phyloP scores from a whole-genome alignment of 2,888 invertebrate genomes.

The Heteropelma amictum region DNA sequence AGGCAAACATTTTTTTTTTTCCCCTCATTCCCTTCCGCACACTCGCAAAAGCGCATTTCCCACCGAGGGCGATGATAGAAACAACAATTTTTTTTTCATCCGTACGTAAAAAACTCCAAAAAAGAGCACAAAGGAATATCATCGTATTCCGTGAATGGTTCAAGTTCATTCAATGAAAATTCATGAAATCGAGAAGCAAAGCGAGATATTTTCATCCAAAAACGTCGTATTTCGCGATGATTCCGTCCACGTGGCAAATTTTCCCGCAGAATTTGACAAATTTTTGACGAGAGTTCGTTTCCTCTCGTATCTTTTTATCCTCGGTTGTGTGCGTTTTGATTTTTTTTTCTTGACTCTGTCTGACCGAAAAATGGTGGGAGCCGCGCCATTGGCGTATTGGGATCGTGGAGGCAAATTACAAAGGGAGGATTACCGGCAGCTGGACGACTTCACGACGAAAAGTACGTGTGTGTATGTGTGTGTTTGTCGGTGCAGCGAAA shows the following conservation, averaged over 20 bases:
- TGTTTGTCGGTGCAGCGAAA: constrained; percentile 35
- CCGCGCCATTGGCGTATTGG: constrained; percentile 73
- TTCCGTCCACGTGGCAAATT: too few relatives aligned
- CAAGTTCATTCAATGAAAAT: too few relatives aligned
- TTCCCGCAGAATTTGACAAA: too few relatives aligned
- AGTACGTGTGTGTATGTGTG: constrained; percentile 12
- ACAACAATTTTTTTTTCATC: constrained; percentile 8
- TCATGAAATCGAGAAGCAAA: too few relatives aligned
- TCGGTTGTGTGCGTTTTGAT: too few relatives aligned
- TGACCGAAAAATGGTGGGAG: constrained; percentile 47
- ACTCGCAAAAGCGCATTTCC: not conserved
- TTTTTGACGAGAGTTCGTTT: too few relatives aligned
- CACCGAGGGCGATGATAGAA: not conserved
- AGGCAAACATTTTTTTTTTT: constrained; percentile 52
- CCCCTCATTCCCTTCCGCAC: not conserved
- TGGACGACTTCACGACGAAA: constrained; percentile 70
- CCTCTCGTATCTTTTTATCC: not conserved
- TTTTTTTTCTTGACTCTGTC: too few relatives aligned
- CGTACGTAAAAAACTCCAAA: not conserved
- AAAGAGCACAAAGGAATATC: not conserved
- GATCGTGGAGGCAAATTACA: constrained; percentile 77
- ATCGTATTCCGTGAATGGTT: too few relatives aligned
- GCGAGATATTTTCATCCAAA: too few relatives aligned
- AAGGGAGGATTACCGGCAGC: constrained; percentile 78
- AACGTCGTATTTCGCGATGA: too few relatives aligned